Percentiles rank a stretch among this genome's conserved stretches.
Evolutionary conservation across 1,140 invertebrate genomes (phyloP).

Genomic region (Pseudobourletiella spinata): DNA sequence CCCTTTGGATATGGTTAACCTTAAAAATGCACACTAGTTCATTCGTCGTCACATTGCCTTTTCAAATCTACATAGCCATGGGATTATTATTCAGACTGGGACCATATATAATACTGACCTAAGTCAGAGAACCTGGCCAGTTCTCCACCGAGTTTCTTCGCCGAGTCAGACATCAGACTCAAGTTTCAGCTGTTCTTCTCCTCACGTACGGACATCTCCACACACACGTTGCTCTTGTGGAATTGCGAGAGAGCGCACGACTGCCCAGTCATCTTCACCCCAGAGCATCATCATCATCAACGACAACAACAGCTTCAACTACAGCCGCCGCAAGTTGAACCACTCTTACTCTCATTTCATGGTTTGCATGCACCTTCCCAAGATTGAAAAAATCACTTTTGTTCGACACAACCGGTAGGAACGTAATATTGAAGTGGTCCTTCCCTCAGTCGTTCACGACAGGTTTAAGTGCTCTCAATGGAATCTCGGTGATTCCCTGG

Average conservation of each 20-base stretch:
- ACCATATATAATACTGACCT: conserved; percentile 6
- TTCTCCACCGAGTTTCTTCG: not conserved
- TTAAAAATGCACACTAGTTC: too few relatives aligned
- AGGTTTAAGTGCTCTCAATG: too few relatives aligned
- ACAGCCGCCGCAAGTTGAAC: too few relatives aligned
- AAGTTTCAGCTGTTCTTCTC: not conserved
- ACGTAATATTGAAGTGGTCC: too few relatives aligned
- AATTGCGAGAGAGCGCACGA: not conserved
- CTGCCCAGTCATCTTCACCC: not conserved
- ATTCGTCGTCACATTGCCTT: too few relatives aligned
- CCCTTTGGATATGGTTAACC: too few relatives aligned
- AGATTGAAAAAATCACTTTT: too few relatives aligned
- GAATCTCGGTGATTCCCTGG: too few relatives aligned
- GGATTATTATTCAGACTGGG: not conserved
- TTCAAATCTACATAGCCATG: not conserved
- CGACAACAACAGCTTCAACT: not conserved
- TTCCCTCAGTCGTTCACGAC: too few relatives aligned
- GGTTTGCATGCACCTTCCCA: too few relatives aligned
- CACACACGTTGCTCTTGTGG: not conserved
- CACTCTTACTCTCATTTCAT: too few relatives aligned
- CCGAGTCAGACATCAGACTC: not conserved
- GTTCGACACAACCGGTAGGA: too few relatives aligned
- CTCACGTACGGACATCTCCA: not conserved
- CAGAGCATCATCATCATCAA: not conserved
- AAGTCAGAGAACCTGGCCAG: not conserved